phyloP scores from a whole-genome alignment of 2,888 invertebrate genomes.

The Scaptodrosophila latifasciaeformis region DNA sequence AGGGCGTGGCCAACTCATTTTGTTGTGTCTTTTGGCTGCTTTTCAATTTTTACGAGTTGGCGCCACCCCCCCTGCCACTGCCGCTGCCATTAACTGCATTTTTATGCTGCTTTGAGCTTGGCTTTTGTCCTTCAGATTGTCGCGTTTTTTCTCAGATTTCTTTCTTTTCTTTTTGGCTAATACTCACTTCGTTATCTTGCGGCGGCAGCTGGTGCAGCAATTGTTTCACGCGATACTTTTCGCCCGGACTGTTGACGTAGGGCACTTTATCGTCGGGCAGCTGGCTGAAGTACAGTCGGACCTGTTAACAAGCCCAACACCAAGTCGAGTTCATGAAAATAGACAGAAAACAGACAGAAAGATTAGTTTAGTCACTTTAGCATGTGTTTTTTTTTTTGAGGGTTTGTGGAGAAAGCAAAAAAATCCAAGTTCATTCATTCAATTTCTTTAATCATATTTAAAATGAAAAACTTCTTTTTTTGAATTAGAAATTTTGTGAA shows the following conservation, averaged over 20 bases:
- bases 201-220: constrained; percentile 96
- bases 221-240: constrained; percentile 94
- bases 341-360: too few relatives aligned
- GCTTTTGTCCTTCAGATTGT: background rate
- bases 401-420: too few relatives aligned
- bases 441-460: too few relatives aligned
- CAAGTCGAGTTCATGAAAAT: too few relatives aligned
- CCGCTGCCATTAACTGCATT: constrained; percentile 9
- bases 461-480: too few relatives aligned
- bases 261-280: constrained; percentile 98
- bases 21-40: constrained; percentile 11
- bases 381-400: too few relatives aligned
- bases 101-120: constrained; percentile 1
- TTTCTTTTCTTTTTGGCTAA: constrained; percentile 15
- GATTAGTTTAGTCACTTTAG: too few relatives aligned
- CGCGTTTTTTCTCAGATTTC: background rate
- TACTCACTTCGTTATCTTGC: constrained; percentile 91
- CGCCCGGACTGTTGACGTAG: constrained; percentile 95
- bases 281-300: constrained; percentile 96
- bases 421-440: too few relatives aligned
- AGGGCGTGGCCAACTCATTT: constrained; percentile 12
- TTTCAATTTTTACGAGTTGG: constrained; percentile 11
- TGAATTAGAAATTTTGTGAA: too few relatives aligned
- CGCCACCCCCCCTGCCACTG: background rate
- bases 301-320: constrained; percentile 78